Conservation (phyloP, 2,113 vertebrate genomes). For the Pterocles gutturalis region DNA sequence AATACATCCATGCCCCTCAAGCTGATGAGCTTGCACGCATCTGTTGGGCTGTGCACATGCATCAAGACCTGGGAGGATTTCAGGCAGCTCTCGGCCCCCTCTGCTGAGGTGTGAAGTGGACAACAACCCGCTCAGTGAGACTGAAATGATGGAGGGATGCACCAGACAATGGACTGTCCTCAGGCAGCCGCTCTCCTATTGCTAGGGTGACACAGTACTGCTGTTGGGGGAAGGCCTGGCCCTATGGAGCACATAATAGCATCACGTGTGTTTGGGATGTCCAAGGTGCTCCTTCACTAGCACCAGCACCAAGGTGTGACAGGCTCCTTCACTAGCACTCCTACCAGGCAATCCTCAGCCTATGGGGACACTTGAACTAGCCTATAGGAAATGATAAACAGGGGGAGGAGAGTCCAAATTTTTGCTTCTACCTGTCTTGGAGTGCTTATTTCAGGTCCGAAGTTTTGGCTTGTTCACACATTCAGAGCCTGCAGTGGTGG, state of each 20-base stretch:
- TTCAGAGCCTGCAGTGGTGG: accelerated
- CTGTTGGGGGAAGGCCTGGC: not conserved
- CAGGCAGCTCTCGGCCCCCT: not conserved
- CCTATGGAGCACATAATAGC: not conserved
- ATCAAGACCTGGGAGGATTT: not conserved
- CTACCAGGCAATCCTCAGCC: not conserved
- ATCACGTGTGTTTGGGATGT: not conserved
- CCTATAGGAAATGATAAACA: not conserved
- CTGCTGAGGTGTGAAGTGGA: not conserved
- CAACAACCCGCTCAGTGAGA: accelerated
- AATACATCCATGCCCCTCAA: not conserved
- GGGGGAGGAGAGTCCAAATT: not conserved
- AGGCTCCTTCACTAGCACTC: not conserved
- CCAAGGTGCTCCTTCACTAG: not conserved
- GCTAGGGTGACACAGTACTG: not conserved
- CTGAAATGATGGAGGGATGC: accelerated
- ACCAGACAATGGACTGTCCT: accelerated
- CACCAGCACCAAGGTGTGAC: too few relatives aligned
- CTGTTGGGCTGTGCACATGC: not conserved
- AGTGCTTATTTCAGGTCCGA: not conserved
- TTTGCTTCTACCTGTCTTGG: not conserved
- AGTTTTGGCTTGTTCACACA: not conserved
- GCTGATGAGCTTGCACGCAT: not conserved
- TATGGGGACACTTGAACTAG: not conserved
- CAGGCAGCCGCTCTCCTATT: not conserved